Conservation (phyloP, 2,113 vertebrate genomes). For the Tachysurus vachellii region DNA sequence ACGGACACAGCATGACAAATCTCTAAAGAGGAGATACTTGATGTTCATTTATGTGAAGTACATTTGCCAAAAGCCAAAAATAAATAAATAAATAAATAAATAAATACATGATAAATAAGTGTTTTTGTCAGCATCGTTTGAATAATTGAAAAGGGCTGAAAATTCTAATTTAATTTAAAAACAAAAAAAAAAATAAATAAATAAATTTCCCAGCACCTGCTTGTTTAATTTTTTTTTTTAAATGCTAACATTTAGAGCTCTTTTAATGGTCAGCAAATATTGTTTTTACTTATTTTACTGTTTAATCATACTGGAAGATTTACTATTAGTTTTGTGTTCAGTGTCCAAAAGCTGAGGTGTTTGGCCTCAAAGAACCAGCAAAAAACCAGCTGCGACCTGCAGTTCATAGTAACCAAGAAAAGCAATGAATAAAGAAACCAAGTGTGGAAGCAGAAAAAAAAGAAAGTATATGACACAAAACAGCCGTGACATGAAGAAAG, state of each 20-base stretch:
- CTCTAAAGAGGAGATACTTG: constrained; percentile 43
- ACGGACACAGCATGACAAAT: constrained; percentile 35
- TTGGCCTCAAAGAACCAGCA: neutral
- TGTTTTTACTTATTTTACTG: neutral
- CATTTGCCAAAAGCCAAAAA: neutral
- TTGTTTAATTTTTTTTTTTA: neutral
- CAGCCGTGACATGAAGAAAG: constrained; percentile 13
- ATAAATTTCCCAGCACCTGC: neutral
- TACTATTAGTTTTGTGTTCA: neutral
- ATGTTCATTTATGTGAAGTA: constrained; percentile 36
- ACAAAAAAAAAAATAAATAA: too few relatives aligned
- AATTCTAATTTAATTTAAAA: neutral
- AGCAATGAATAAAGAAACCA: constrained; percentile 27
- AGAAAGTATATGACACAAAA: constrained; percentile 13
- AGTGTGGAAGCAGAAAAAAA: neutral
- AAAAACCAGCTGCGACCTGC: neutral
- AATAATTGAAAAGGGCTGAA: neutral
- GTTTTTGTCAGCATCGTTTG: constrained; percentile 1
- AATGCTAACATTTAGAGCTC: neutral
- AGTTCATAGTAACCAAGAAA: constrained; percentile 16
- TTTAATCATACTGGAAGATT: neutral
- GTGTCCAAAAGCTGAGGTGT: neutral
- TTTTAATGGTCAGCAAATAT: neutral
- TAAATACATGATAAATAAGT: constrained; percentile 28
- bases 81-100: neutral